Evolutionary conservation across 2,113 vertebrate genomes (phyloP).

Genomic region (Colinus virginianus): DNA sequence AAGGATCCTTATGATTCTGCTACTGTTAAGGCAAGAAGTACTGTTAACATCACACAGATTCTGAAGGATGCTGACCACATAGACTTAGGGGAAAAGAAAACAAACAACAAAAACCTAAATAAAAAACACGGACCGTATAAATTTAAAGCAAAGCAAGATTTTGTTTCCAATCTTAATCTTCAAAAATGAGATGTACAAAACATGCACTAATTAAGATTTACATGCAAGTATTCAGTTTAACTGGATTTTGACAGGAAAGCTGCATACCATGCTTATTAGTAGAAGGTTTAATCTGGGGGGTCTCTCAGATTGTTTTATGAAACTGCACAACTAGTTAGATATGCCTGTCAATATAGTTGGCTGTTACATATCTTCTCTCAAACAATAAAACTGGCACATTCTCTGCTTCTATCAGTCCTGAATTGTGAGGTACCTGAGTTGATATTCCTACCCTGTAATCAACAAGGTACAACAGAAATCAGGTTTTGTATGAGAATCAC

Average conservation of each 20-base stretch:
- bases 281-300: not conserved
- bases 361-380: not conserved
- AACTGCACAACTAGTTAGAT: not conserved
- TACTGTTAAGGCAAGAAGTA: not conserved
- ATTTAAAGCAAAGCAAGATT: not conserved
- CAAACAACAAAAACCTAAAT: not conserved
- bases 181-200: not conserved
- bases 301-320: not conserved
- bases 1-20: not conserved
- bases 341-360: not conserved
- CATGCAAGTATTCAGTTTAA: not conserved
- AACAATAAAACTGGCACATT: not conserved
- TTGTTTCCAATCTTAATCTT: not conserved
- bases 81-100: not conserved
- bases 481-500: not conserved
- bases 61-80: not conserved
- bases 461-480: not conserved
- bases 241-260: not conserved
- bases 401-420: not conserved
- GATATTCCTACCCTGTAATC: not conserved
- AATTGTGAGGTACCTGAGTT: not conserved
- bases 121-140: not conserved
- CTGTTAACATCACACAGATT: not conserved
- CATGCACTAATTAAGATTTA: not conserved
- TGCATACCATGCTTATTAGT: not conserved